Conservation (phyloP, 2,113 vertebrate species). For the Orientallactaga bullata region DNA sequence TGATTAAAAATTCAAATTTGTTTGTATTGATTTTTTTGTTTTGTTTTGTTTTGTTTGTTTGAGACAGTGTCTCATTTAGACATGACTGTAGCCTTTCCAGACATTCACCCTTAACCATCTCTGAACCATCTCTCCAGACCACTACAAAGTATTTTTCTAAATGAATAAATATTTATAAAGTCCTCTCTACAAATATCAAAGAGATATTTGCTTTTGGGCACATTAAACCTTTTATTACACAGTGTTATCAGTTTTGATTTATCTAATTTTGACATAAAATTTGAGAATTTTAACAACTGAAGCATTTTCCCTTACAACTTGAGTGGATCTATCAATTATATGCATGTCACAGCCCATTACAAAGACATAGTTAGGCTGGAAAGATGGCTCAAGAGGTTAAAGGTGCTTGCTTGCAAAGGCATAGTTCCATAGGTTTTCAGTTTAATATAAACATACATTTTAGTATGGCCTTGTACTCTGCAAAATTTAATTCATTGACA, state of each 20-base stretch:
- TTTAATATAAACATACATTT: neutral
- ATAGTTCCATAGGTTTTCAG: neutral
- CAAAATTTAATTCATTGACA: neutral
- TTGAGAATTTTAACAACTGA: slow-evolving; percentile 5
- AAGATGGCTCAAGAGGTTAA: no score
- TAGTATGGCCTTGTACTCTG: neutral
- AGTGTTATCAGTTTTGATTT: neutral
- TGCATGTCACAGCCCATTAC: neutral
- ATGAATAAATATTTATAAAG: slow-evolving; percentile 24
- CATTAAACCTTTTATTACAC: neutral
- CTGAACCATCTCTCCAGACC: no score
- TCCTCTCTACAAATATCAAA: neutral
- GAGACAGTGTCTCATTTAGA: neutral
- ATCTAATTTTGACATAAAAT: neutral
- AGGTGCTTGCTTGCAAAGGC: no score
- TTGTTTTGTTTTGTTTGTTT: neutral
- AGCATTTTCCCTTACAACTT: neutral
- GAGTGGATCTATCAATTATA: neutral
- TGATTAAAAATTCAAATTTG: neutral
- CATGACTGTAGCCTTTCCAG: no score
- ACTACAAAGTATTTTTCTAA: neutral
- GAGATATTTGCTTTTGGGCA: neutral
- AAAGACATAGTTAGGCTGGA: neutral
- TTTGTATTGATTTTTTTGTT: neutral
- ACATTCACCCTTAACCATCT: no score